These are phyloP conservation scores for Dynastes hyllus DNA, from an alignment of 2,888 invertebrate genomes.

Conservation along the genomic window DNA sequence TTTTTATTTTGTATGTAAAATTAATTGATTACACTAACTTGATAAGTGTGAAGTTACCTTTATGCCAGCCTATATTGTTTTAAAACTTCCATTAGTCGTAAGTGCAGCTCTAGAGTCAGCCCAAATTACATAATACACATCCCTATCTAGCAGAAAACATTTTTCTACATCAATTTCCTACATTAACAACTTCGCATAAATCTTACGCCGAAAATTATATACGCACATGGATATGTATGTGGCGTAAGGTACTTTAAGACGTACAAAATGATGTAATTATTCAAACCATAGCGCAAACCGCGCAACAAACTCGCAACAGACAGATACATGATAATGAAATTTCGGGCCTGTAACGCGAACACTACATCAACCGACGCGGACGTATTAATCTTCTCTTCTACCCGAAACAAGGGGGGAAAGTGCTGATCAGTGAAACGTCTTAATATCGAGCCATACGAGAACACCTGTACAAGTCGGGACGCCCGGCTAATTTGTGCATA, in stretches of 20 bases:
- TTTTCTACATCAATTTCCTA: too few relatives aligned
- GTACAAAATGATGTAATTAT: constrained; percentile 18
- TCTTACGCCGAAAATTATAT: too few relatives aligned
- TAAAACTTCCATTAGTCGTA: too few relatives aligned
- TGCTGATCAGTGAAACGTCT: constrained; percentile 33
- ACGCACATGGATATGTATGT: neutral
- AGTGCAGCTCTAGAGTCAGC: too few relatives aligned
- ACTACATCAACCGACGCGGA: constrained; percentile 31
- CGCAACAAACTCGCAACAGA: constrained; percentile 23
- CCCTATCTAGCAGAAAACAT: too few relatives aligned
- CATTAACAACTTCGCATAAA: too few relatives aligned
- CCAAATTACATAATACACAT: too few relatives aligned
- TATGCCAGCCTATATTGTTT: too few relatives aligned
- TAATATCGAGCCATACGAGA: constrained; percentile 3
- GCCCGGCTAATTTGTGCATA: constrained; percentile 39
- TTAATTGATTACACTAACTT: too few relatives aligned
- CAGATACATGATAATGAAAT: constrained; percentile 44
- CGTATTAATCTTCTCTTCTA: constrained; percentile 28
- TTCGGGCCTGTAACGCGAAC: constrained; percentile 31
- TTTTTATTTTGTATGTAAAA: too few relatives aligned
- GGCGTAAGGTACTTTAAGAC: neutral
- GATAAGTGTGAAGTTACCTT: too few relatives aligned
- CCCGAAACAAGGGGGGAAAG: constrained; percentile 32
- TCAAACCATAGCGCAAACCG: constrained; percentile 10
- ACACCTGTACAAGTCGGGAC: constrained; percentile 41